These are phyloP conservation scores for Drosophila sordidapex DNA, from an alignment of 2,888 invertebrate genomes.

Conservation along the genomic window DNA sequence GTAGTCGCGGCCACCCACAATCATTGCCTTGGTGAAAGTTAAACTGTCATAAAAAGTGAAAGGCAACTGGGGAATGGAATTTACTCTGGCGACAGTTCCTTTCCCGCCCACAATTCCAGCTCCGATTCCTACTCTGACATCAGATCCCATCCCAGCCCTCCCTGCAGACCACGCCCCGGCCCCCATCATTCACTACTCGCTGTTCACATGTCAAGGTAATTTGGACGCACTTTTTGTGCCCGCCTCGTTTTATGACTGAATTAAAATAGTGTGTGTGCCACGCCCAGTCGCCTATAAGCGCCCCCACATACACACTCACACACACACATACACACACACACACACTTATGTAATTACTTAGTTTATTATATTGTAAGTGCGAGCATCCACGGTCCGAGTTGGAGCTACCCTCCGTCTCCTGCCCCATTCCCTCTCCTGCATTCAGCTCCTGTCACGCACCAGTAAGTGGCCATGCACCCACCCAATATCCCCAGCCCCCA, in stretches of 20 bases:
- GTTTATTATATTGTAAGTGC: slow-evolving; percentile 79
- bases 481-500: not conserved
- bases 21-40: slow-evolving; percentile 66
- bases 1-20: slow-evolving; percentile 38
- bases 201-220: slow-evolving; percentile 77
- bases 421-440: not conserved
- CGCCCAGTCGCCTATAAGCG: slow-evolving; percentile 46
- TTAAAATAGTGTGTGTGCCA: slow-evolving; percentile 69
- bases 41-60: slow-evolving; percentile 81
- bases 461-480: slow-evolving; percentile 24
- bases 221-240: slow-evolving; percentile 78
- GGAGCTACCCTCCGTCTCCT: slow-evolving; percentile 8
- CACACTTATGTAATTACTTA: slow-evolving; percentile 73
- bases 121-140: slow-evolving; percentile 19
- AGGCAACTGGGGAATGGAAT: slow-evolving; percentile 71
- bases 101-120: slow-evolving; percentile 1
- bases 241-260: slow-evolving; percentile 73
- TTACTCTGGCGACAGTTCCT: slow-evolving; percentile 15
- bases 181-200: not conserved
- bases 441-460: slow-evolving; percentile 43
- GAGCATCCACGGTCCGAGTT: slow-evolving; percentile 61
- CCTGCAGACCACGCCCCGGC: not conserved
- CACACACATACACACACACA: slow-evolving; percentile 11
- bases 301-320: slow-evolving; percentile 8
- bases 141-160: slow-evolving; percentile 3